Evolutionary conservation across 2,888 invertebrate genomes (phyloP).

Genomic region (Agonum fuliginosum): DNA sequence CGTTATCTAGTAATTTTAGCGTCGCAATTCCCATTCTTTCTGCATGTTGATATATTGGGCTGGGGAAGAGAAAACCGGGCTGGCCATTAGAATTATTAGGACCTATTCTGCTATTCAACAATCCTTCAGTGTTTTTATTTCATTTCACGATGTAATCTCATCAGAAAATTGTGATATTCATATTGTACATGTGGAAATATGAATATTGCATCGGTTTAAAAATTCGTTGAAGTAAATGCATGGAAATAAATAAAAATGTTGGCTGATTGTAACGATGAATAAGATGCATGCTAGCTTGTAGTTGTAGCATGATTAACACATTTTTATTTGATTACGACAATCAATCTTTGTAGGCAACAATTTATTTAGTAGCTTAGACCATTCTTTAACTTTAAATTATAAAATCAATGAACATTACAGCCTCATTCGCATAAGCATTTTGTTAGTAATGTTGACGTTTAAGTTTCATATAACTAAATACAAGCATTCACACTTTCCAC

Average conservation of each 20-base stretch:
- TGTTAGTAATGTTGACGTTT: too few species aligned
- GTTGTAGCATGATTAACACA: conserved; percentile 15
- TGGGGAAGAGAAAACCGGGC: conserved; percentile 65
- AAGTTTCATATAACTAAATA: too few species aligned
- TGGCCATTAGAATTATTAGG: conserved; percentile 72
- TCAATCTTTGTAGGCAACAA: background rate
- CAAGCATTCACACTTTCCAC: too few species aligned
- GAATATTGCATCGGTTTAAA: conserved; percentile 47
- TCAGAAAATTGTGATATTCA: conserved; percentile 45
- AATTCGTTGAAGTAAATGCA: conserved; percentile 38
- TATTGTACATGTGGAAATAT: conserved; percentile 38
- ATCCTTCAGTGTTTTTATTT: conserved; percentile 63
- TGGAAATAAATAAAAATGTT: conserved; percentile 27
- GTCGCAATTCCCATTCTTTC: conserved; percentile 47
- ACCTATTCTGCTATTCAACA: conserved; percentile 72
- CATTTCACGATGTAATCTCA: conserved; percentile 25
- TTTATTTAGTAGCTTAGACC: background rate
- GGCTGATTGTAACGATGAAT: conserved; percentile 50
- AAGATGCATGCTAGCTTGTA: conserved; percentile 20
- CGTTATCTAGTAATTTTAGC: conserved; percentile 54
- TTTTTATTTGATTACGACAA: background rate
- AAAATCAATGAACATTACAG: too few species aligned
- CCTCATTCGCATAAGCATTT: too few species aligned
- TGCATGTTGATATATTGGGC: conserved; percentile 56
- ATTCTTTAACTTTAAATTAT: too few species aligned